Conservation (phyloP, 1,140 invertebrate species). For the Drosophila biarmipes region DNA sequence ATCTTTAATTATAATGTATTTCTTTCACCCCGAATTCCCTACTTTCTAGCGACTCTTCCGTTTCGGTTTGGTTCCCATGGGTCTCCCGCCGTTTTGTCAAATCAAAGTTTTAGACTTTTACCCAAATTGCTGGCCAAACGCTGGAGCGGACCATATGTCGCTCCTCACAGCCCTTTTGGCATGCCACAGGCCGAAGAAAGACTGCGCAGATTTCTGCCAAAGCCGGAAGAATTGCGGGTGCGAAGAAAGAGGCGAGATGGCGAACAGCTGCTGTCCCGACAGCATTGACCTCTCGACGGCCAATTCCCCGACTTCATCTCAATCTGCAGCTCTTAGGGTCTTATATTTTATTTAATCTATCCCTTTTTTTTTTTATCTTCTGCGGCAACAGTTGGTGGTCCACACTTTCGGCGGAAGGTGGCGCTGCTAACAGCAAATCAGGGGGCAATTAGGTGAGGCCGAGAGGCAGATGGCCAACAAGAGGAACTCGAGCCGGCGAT, state of each 20-base stretch:
- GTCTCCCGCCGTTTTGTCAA: slow-evolving; percentile 11
- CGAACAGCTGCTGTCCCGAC: slow-evolving; percentile 28
- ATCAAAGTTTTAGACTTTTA: background rate
- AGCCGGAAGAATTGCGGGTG: slow-evolving; percentile 15
- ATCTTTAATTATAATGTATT: background rate
- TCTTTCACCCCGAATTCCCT: no score
- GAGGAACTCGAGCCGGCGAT: background rate
- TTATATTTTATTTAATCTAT: background rate
- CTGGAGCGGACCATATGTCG: slow-evolving; percentile 29
- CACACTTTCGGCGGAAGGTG: slow-evolving; percentile 44
- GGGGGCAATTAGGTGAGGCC: slow-evolving; percentile 42
- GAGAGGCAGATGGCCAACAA: slow-evolving; percentile 21
- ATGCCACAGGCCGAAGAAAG: slow-evolving; percentile 24
- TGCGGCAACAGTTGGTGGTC: slow-evolving; percentile 51
- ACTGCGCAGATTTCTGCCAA: slow-evolving; percentile 12
- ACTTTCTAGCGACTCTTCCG: background rate
- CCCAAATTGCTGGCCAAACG: slow-evolving; percentile 17
- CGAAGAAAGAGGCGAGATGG: slow-evolving; percentile 5
- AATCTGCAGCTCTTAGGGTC: slow-evolving; percentile 13
- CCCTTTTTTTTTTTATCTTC: slow-evolving; percentile 14
- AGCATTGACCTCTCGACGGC: slow-evolving; percentile 39
- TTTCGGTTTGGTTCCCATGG: slow-evolving; percentile 9
- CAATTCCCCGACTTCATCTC: slow-evolving; percentile 25
- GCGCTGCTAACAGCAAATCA: slow-evolving; percentile 52
- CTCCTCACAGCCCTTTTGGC: slow-evolving; percentile 9